Conservation (phyloP, 2,888 invertebrate genomes). For the Nephrocerus scutellatus region DNA sequence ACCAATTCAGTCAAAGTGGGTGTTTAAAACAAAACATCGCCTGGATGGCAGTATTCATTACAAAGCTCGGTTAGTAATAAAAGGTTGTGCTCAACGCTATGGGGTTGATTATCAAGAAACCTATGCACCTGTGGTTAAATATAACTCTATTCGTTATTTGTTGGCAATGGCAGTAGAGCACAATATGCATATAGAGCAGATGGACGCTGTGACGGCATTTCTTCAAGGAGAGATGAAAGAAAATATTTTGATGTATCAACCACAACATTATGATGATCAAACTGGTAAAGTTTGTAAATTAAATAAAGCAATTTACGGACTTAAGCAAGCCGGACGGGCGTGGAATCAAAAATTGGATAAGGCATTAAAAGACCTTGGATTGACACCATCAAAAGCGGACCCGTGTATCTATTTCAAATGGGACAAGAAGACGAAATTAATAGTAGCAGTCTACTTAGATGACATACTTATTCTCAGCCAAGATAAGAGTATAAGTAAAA, state of each 20-base stretch:
- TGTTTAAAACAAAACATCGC: conserved; percentile 24
- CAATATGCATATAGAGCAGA: conserved; percentile 6
- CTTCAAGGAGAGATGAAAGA: conserved; percentile 15
- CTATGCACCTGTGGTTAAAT: conserved; percentile 23
- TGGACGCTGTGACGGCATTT: conserved; percentile 18
- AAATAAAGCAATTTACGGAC: conserved; percentile 18
- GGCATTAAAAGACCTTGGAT: conserved; percentile 1
- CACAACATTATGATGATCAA: conserved; percentile 13
- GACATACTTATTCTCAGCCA: conserved; percentile 13
- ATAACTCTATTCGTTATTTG: conserved; percentile 18
- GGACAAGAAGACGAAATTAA: too few species aligned
- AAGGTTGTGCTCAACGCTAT: conserved; percentile 25
- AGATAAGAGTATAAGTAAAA: conserved; percentile 2
- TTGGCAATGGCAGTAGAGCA: conserved; percentile 11
- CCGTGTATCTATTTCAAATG: conserved; percentile 12
- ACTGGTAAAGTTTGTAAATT: conserved; percentile 9
- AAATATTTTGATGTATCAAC: conserved; percentile 12
- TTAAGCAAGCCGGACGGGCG: conserved; percentile 14
- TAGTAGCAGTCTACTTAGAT: conserved; percentile 11
- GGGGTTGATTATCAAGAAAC: conserved; percentile 24
- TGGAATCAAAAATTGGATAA: conserved; percentile 14
- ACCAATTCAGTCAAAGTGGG: conserved; percentile 27
- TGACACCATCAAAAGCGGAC: conserved; percentile 5
- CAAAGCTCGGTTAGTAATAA: conserved; percentile 25
- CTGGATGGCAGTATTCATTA: conserved; percentile 18